Conservation (phyloP, 2,797 vertebrate species). For the Lepus townsendii region DNA sequence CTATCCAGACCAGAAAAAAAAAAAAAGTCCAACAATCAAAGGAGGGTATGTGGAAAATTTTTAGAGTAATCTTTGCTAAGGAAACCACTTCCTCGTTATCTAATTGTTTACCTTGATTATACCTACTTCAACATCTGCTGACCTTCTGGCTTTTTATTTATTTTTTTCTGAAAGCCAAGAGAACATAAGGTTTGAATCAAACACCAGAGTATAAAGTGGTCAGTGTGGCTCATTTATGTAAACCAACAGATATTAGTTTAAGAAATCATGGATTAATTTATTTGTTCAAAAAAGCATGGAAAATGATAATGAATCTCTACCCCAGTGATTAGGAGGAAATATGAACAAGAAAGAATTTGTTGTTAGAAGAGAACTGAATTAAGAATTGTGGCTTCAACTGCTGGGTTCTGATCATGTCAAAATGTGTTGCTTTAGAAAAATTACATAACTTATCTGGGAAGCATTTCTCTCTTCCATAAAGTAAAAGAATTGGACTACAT, state of each 20-base stretch:
- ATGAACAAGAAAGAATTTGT: neutral
- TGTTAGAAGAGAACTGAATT: neutral
- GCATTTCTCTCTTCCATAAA: conserved; percentile 16
- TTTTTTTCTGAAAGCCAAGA: neutral
- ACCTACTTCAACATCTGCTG: conserved; percentile 62
- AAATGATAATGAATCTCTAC: neutral
- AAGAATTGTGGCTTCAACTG: neutral
- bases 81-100: conserved; percentile 66
- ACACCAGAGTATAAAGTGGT: neutral
- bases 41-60: neutral
- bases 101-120: conserved; percentile 71
- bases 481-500: neutral
- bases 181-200: conserved; percentile 67
- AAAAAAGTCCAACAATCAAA: conserved; percentile 64
- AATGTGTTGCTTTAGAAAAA: neutral
- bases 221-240: neutral
- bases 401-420: neutral
- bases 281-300: neutral
- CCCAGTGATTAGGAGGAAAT: neutral
- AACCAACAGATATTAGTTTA: conserved; percentile 47
- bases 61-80: conserved; percentile 26
- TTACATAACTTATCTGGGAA: neutral
- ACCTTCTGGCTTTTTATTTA: conserved; percentile 31
- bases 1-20: conserved; percentile 25
- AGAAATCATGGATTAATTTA: conserved; percentile 35